Conservation (phyloP, 1,140 invertebrate genomes). For the Parasteatoda tepidariorum region DNA sequence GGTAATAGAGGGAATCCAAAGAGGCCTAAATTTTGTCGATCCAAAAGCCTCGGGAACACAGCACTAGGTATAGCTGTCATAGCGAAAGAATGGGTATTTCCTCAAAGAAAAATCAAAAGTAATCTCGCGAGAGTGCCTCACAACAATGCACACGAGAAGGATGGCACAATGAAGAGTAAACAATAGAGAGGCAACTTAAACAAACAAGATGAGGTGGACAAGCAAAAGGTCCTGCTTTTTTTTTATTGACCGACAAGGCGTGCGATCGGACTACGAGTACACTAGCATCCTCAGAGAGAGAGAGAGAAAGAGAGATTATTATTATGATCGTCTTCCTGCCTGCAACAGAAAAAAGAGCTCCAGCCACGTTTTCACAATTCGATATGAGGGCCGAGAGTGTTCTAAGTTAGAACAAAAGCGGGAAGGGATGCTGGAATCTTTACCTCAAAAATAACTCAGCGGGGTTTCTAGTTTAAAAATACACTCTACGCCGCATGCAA, state of each 20-base stretch:
- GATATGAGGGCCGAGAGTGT: not conserved
- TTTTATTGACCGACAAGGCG: conserved; percentile 25
- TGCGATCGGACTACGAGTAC: conserved; percentile 37
- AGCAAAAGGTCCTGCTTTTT: not conserved
- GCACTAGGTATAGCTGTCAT: conserved; percentile 51
- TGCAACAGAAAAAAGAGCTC: not conserved
- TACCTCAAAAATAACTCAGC: conserved; percentile 23
- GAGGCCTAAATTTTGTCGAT: conserved; percentile 50
- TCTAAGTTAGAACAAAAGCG: conserved; percentile 19
- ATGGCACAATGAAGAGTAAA: not conserved
- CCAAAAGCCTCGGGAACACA: conserved; percentile 53
- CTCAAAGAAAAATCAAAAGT: conserved; percentile 7
- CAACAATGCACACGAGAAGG: not conserved
- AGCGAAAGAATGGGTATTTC: not conserved
- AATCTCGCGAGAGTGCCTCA: not conserved
- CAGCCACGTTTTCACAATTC: not conserved
- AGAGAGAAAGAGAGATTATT: not conserved
- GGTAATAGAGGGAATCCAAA: conserved; percentile 51
- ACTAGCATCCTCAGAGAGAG: conserved; percentile 39
- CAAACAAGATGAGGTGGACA: not conserved
- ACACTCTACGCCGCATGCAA: too few relatives aligned
- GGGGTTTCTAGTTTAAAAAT: conserved; percentile 22
- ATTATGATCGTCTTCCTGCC: conserved; percentile 30
- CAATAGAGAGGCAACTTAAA: not conserved
- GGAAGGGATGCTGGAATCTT: not conserved